Conservation (phyloP, 1,140 invertebrate species). For the Rhizoglyphus robini region DNA sequence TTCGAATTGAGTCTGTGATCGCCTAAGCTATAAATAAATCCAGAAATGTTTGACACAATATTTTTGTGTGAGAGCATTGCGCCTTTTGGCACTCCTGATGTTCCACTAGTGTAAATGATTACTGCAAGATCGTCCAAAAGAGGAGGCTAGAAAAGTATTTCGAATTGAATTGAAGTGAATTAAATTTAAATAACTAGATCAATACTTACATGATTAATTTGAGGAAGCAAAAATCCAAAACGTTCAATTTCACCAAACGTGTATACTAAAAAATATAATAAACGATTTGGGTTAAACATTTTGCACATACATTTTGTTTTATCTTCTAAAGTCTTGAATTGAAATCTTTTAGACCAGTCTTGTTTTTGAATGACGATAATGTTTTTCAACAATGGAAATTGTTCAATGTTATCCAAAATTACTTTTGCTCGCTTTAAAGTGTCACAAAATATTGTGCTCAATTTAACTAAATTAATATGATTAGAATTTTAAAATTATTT, state of each 20-base stretch:
- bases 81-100: constrained; percentile 91
- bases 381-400: constrained; percentile 11
- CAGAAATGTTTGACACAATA: constrained; percentile 68
- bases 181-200: background rate
- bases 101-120: constrained; percentile 92
- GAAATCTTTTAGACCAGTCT: background rate
- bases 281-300: background rate
- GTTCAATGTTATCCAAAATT: background rate
- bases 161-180: no score
- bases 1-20: constrained; percentile 33
- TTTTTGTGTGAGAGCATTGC: constrained; percentile 92
- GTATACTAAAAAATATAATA: constrained; percentile 38
- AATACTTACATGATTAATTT: constrained; percentile 48
- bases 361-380: constrained; percentile 5
- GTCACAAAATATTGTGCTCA: constrained; percentile 16
- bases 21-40: constrained; percentile 59
- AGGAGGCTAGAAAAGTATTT: constrained; percentile 51
- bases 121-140: constrained; percentile 71
- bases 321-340: background rate
- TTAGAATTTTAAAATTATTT: background rate
- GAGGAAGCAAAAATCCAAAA: constrained; percentile 58
- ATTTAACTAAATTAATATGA: background rate
- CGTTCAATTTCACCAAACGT: constrained; percentile 73
- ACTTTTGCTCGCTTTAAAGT: background rate
- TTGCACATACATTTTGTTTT: background rate